Conservation (phyloP, 2,113 vertebrate species). For the Panthera leo region DNA sequence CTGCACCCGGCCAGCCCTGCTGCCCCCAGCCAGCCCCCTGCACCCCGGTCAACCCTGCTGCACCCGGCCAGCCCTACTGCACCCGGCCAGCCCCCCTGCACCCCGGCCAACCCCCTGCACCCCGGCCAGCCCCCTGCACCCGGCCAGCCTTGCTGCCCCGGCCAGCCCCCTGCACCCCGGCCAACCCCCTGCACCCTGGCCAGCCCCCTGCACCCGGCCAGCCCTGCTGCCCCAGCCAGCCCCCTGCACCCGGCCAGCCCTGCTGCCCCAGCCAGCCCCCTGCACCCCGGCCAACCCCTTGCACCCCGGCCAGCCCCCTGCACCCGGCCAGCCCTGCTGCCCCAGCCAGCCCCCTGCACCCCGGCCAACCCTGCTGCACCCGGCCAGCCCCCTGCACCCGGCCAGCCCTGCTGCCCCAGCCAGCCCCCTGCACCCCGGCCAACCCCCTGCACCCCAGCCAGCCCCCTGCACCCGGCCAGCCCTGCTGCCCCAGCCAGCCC, state of each 20-base stretch:
- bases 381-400: rapidly evolving
- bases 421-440: rapidly evolving
- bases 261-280: background rate
- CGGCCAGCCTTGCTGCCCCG: no score
- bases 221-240: rapidly evolving
- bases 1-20: background rate
- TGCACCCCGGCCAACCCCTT: background rate
- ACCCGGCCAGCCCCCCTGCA: no score
- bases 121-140: background rate
- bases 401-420: rapidly evolving
- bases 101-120: background rate
- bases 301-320: background rate
- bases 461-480: background rate
- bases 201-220: background rate
- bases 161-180: background rate
- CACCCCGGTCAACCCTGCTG: background rate
- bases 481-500: rapidly evolving
- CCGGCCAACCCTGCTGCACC: background rate
- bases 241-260: background rate
- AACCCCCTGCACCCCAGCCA: background rate
- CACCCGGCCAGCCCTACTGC: background rate
- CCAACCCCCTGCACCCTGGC: rapidly evolving
- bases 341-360: rapidly evolving
- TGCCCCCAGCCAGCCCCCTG: rapidly evolving
- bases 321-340: rapidly evolving